Evolutionary conservation across 1,140 invertebrate genomes (phyloP), one percentile per base, ranked within the genome.

Genomic region (Amphibalanus amphitrite): DNA sequence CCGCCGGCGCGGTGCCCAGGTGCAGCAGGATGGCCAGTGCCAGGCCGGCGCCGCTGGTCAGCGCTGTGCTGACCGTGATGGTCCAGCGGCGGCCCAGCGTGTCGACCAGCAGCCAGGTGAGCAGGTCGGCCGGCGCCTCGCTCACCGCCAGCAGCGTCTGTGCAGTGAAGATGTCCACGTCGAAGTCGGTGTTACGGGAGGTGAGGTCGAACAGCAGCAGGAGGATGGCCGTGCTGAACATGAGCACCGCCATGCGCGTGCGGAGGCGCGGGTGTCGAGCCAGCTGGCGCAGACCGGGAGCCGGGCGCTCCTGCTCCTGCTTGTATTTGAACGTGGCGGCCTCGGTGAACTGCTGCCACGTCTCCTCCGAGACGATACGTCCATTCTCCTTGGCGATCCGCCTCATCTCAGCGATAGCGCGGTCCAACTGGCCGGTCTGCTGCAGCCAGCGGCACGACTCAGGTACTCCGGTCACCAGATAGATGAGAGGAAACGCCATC

Each of bases 41-140:
- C 0, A 29, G 28, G 28, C 38, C 71, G 29, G 69, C 29, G 17
- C 71, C 71, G 64, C 71, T 68, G 26, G 69, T 3, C 10, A 69
- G 26, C 13, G 73, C 28, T 20, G 38, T 38, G 38, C 69, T 88
- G 3, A 86, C 86, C 78, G 88, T 92, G 0, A 90, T 88, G 28
- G 91, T 79, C 91, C 91, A 93, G 73, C 91, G 83, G 72, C 92
- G 81, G 0, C 91, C 92, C 85, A 89, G 90, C 74, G 86, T 84
- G 79, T 93, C 91, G 13, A 93, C 78, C 1, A 89, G 87, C 0
- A 89, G 75, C 0, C 91, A 90, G 4, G 93, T 82, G 69, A 93
- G 86, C 0, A 90, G 87, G 78, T 92, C 90, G 10, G 91, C 90
- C 0, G 91, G 91, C 47, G 91, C 79, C 77, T 92, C 90, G 0